Evolutionary conservation across 1,140 invertebrate species (phyloP).

Genomic region (Teleogryllus occipitalis): DNA sequence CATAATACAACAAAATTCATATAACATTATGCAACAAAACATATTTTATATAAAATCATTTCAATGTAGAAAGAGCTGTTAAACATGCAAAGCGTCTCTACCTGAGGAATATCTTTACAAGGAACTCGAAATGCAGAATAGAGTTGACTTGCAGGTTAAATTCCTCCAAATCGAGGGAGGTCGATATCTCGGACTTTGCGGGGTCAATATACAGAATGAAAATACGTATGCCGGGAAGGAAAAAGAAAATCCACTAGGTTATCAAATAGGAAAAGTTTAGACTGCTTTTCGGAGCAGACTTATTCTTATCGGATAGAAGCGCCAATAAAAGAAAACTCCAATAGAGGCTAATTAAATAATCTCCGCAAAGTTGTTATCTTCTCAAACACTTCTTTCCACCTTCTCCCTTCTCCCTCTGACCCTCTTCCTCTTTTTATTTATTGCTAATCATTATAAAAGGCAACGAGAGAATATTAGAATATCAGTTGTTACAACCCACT

Average conservation of each 20-base stretch:
- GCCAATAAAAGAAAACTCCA: not conserved
- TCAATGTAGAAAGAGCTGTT: too few relatives aligned
- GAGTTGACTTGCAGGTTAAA: too few relatives aligned
- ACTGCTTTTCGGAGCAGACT: not conserved
- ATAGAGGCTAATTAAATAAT: not conserved
- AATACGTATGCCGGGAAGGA: too few relatives aligned
- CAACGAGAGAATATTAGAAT: conserved; percentile 5
- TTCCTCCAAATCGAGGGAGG: too few relatives aligned
- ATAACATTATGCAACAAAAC: too few relatives aligned
- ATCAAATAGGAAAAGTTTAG: not conserved
- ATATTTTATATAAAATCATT: too few relatives aligned
- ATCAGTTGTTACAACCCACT: conserved; percentile 4
- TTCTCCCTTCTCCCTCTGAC: not conserved
- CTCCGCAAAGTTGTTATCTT: not conserved
- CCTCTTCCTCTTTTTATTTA: not conserved
- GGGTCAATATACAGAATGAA: too few relatives aligned
- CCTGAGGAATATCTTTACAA: too few relatives aligned
- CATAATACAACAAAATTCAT: too few relatives aligned
- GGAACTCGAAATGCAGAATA: too few relatives aligned
- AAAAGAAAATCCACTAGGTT: not conserved
- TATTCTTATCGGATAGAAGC: not conserved
- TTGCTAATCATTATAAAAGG: conserved; percentile 5
- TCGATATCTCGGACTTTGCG: too few relatives aligned
- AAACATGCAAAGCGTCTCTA: too few relatives aligned
- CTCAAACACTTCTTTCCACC: not conserved